Evolutionary conservation across 1,140 invertebrate genomes (phyloP), one percentile per base, ranked within the genome.

Genomic region (Pogonomyrmex barbatus): DNA sequence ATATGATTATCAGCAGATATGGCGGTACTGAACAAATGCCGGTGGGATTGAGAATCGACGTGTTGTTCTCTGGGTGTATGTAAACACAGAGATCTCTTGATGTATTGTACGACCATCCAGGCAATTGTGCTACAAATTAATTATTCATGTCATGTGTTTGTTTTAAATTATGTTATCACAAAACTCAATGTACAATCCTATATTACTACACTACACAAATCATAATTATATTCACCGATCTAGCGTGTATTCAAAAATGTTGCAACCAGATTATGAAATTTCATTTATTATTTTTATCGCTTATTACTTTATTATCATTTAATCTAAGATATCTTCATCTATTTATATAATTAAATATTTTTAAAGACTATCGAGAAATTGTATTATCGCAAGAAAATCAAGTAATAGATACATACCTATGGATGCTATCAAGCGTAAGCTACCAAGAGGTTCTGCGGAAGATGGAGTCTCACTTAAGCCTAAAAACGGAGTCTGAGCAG

Each of bases 1-100:
- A 97, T 1, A 98, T 96, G 24, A 98, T 95, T 76, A 98, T 96
- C 6, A 98, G 93, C 30, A 98, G 93, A 91, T 97, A 97, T 91
- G 95, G 93, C 90, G 94, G 9, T 89, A 90, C 79, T 87, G 91
- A 93, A 94, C 97, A 98, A 60, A 97, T 94, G 70, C 95, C 92
- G 60, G 92, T 95, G 8, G 96, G 97, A 89, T 96, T 95, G 89
- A 97, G 95, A 65, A 97, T 93, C 36, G 96, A 95, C 10, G 97
- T 97, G 9, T 96, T 95, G 91, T 97, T 97, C 76, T 96, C 96
- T 1, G 97, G 97, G 86, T 96, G 95, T 8, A 98, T 96, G 90
- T 98, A 98, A 85, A 96, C 94, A 89, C 95, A 95, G 36, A 97
- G 95, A 93, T 97, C 96, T 60, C 97, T 95, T 45, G 97, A 97